Conservation (phyloP, 2,113 vertebrate genomes). For the Penelope pileata region DNA sequence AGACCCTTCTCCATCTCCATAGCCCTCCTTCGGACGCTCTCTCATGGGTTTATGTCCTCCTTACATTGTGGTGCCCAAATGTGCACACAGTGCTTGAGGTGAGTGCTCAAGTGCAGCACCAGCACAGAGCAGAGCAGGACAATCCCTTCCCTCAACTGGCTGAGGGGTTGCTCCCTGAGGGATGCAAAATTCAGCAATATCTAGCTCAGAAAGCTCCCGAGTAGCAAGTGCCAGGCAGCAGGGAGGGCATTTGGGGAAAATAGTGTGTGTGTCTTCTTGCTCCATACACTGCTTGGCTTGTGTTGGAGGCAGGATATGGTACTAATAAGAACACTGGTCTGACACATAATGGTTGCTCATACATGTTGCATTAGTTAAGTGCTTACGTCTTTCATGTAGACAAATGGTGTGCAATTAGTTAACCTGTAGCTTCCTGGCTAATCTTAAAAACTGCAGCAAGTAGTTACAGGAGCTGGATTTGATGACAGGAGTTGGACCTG, state of each 20-base stretch:
- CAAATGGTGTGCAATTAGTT: slow-evolving; percentile 17
- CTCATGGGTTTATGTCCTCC: neutral
- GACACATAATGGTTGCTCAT: neutral
- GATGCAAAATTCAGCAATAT: neutral
- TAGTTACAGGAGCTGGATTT: neutral
- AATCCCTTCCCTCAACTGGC: neutral
- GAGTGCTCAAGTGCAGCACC: neutral
- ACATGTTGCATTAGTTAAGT: neutral
- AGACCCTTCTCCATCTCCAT: neutral
- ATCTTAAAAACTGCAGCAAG: neutral
- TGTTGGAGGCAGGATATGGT: neutral
- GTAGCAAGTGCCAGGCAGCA: neutral
- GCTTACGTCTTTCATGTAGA: slow-evolving; percentile 2
- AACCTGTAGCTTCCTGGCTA: slow-evolving; percentile 14
- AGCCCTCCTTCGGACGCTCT: neutral
- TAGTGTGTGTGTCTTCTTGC: neutral
- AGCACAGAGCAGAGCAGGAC: neutral
- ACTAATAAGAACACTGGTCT: neutral
- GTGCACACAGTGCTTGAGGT: neutral
- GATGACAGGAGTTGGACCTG: neutral
- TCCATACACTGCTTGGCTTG: neutral
- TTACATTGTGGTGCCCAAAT: neutral
- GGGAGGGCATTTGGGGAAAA: neutral
- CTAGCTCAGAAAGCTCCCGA: neutral
- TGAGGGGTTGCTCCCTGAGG: neutral